Base-by-base conservation (phyloP, 2,797 vertebrate species). In the Gephyroberyx darwinii region DNA sequence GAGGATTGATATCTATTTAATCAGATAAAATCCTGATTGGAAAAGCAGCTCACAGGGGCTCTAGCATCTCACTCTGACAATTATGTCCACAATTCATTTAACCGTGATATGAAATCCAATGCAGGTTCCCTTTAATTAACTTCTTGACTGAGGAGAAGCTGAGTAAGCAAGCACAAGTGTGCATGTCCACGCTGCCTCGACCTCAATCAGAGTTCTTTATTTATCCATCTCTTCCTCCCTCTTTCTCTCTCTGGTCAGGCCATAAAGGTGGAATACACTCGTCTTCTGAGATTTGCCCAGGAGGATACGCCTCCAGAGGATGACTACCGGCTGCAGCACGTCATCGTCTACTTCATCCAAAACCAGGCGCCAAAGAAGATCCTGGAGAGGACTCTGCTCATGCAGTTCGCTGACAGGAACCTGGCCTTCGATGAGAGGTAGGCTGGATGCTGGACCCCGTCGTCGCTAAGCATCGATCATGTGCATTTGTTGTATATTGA, bases 311-410 rank as follows among this genome's bases (percentile, higher is more conserved):
- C 96, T 5, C 96, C 94, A 1, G 96, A 98, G 84, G 96, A 94
- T 1, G 98, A 99, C 90, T 96, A 98, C 86, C 94, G 97, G 33
- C 93, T 99, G 55, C 96, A 96, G 82, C 96, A 99, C 70, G 88
- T 96, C 67, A 93, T 98, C 16, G 95, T 99, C 58, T 99, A 98
- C 92, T 96, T 99, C 83, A 96, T 99, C 86, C 97, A 98, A 78
- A 98, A 98, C 85, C 95, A 98, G 82, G 95, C 97, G 0, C 97
- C 97, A 68, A 98, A 96, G 91, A 98, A 96, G 93, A 98, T 99
- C 86, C 94, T 99, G 86, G 98, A 99, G 91, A 95, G 96, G 83
- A 98, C 97, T 1, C 92, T 99, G 68, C 93, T 99, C 78, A 96
- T 96, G 58, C 98, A 99, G 89, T 99, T 99, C 80, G 96, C 95